Base-by-base conservation (phyloP, 2,888 invertebrate species). In the Monoplex corrugatus region DNA sequence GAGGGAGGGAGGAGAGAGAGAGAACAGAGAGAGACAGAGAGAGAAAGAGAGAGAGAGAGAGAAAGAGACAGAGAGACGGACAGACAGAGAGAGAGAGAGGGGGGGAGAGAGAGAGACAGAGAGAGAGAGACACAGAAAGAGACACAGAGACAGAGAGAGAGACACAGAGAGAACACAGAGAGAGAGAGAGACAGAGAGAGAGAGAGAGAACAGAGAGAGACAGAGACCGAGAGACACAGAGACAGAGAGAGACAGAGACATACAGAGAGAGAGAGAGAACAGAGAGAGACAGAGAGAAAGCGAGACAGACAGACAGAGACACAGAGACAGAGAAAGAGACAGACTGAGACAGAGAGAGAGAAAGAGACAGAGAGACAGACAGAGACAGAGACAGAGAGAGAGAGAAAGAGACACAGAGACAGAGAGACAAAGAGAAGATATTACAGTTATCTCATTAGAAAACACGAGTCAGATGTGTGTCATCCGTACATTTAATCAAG, bases 401-500 rank as follows among this genome's bases (percentile, higher is more conserved):
- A 80, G 35, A 80, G 23, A 80, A 38, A 80, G 23, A 80, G 84
- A 84, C 19, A 84, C 44, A 84, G 84, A 84, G 44, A 84, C 44
- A 84, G 44, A 84, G 84, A 84, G 32, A 84, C 44, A 84, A 13
- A 84, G 44, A 68, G 16, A 68, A n/a, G n/a, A n/a, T n/a, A n/a
- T n/a, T n/a, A n/a, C n/a, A n/a, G n/a, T n/a, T n/a, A n/a, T n/a
- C n/a, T n/a, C n/a, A n/a, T n/a, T n/a, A n/a, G n/a, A n/a, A n/a
- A n/a, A n/a, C n/a, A n/a, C n/a, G n/a, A n/a, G n/a, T n/a, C n/a
- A n/a, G n/a, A n/a, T n/a, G n/a, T n/a, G n/a, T n/a, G n/a, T n/a
- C n/a, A n/a, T n/a, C n/a, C n/a, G n/a, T n/a, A n/a, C n/a, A n/a
- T n/a, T n/a, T n/a, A n/a, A n/a, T n/a, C n/a, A n/a, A n/a, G n/a